phyloP scores from a whole-genome alignment of 64 coral and sea anemone genomes.

The Montipora foliosa region DNA sequence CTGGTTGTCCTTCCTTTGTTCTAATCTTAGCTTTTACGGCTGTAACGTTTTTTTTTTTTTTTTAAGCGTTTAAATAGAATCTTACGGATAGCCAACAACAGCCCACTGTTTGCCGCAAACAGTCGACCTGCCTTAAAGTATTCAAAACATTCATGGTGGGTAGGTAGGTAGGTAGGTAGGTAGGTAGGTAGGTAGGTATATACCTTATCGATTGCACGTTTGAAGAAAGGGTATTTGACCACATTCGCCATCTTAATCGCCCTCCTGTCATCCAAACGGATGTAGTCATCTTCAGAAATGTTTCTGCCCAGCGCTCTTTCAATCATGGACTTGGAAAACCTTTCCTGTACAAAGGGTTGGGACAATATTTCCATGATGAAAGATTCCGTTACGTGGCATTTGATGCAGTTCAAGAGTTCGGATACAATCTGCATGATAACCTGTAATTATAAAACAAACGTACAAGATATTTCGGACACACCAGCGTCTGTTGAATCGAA shows the following conservation, averaged over 20 bases:
- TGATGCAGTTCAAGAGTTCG: neutral
- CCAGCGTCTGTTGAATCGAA: neutral
- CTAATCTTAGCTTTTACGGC: too few relatives aligned
- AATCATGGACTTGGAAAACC: slow-evolving; percentile 1
- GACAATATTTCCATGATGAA: slow-evolving; percentile 1
- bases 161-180: too few relatives aligned
- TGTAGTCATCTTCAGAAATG: slow-evolving; percentile 7
- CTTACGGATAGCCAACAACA: too few relatives aligned
- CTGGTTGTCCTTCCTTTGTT: too few relatives aligned
- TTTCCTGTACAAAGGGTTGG: neutral
- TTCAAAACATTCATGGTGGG: too few relatives aligned
- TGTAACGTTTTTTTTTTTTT: too few relatives aligned
- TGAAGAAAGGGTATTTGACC: neutral
- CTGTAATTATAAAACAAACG: neutral
- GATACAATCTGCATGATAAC: neutral
- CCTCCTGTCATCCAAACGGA: neutral
- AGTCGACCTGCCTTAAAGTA: too few relatives aligned
- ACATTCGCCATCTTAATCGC: slow-evolving; percentile 25
- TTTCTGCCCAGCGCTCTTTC: neutral
- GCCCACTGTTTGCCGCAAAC: too few relatives aligned
- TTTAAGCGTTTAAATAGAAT: too few relatives aligned
- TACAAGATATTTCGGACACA: neutral
- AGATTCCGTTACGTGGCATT: neutral
- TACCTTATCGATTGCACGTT: slow-evolving; percentile 42
- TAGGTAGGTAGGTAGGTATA: neutral